Evolutionary conservation across 2,797 vertebrate species (phyloP), one percentile per base, ranked within the genome.

Genomic region (Oreochromis mossambicus): DNA sequence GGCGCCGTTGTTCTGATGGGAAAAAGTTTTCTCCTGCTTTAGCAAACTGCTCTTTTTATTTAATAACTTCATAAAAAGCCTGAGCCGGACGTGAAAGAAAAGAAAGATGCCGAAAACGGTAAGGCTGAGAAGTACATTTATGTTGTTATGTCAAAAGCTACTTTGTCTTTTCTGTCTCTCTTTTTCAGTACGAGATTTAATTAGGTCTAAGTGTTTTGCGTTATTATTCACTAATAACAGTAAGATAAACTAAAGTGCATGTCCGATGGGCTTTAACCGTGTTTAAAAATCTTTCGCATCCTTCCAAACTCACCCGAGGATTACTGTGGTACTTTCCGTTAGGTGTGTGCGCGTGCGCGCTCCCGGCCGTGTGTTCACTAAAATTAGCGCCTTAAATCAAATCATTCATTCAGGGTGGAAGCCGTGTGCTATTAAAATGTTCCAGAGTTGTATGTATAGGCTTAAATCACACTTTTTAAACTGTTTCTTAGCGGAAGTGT

Each of bases 31-130:
- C 92, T 86, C 61, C 88, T 88, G 90, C 38, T 92, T 84, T 90
- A 87, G 87, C 43, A 78, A 54, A 91, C 93, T 86, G 86, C 15
- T 87, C 83, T 55, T 84, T 75, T 92, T 56, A 85, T 92, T 91
- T 89, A 82, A 79, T 10, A 89, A 89, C 50, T 87, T 89, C 70
- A 81, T 50, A 14, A 43, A 43, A 82, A 86, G 29, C 12, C 83
- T 19, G 61, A 90, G 63, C 9, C 54, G 87, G 87, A 88, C 90
- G 52, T 4, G 19, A 89, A 81, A 63, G 46, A 86, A 86, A 78
- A 46, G 24, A 6, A 87, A 95, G 91, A 97, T 97, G 96, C 96
- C 96, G 92, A 97, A 97, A 92, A 97, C 96, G 94, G 96, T 97
- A 94, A 96, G 96, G 58, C 6, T 32, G 52, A 50, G 84, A 51